Evolutionary conservation across 2,113 vertebrate genomes (phyloP).

Genomic region (Apteryx owenii): DNA sequence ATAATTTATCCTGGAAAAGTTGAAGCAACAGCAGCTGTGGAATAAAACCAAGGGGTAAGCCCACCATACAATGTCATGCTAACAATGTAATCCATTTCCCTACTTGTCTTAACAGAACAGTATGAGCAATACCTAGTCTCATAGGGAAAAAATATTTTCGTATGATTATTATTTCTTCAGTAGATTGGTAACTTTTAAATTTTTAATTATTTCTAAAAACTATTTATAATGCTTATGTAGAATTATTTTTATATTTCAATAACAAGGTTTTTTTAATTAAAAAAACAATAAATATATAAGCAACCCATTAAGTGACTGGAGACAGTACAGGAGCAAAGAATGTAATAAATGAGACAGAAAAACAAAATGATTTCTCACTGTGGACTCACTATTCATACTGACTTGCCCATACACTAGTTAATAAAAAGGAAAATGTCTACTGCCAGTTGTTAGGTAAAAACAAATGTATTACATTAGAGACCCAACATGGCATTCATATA

Average conservation of each 20-base stretch:
- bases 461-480: conserved; percentile 9
- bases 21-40: neutral
- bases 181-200: neutral
- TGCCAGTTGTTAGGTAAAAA: conserved; percentile 43
- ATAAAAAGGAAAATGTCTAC: conserved; percentile 33
- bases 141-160: neutral
- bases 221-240: neutral
- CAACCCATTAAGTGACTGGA: neutral
- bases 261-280: neutral
- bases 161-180: neutral
- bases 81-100: neutral
- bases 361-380: conserved; percentile 1
- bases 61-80: neutral
- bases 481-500: neutral
- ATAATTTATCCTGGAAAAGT: neutral
- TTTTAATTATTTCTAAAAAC: neutral
- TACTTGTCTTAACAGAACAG: neutral
- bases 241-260: neutral
- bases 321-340: neutral
- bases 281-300: neutral
- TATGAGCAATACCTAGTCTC: neutral
- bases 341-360: neutral
- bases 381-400: neutral
- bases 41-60: neutral
- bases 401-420: neutral